These are phyloP conservation scores for Taenioides sp. DNA, from an alignment of 2,797 vertebrate species.

Conservation along the genomic window DNA sequence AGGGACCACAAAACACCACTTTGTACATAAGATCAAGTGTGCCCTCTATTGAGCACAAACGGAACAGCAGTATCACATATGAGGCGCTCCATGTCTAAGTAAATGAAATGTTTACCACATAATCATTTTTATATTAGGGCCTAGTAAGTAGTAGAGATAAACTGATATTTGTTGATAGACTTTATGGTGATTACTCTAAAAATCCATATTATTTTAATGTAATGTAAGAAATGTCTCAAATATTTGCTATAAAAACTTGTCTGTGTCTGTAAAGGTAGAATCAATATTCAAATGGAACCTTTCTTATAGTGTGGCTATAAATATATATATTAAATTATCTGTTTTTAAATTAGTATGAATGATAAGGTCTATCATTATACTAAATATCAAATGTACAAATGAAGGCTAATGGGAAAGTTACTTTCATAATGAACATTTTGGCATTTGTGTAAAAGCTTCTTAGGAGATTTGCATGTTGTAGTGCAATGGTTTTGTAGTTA, in stretches of 20 bases:
- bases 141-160: background rate
- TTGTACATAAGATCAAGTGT: slow-evolving; percentile 78
- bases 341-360: slow-evolving; percentile 8
- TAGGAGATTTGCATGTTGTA: background rate
- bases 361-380: background rate
- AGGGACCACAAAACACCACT: slow-evolving; percentile 22
- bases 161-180: background rate
- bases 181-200: background rate
- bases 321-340: background rate
- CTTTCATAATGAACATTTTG: background rate
- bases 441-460: too few relatives aligned
- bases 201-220: background rate
- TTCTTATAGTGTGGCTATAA: too few relatives aligned
- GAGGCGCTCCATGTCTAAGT: background rate
- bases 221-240: background rate
- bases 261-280: too few relatives aligned
- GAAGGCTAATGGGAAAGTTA: background rate
- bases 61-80: slow-evolving; percentile 44
- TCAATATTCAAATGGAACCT: background rate
- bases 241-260: too few relatives aligned
- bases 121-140: background rate
- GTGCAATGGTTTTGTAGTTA: background rate
- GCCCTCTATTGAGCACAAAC: slow-evolving; percentile 85
- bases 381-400: background rate
- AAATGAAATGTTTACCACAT: background rate